Evolutionary conservation across 2,113 vertebrate species (phyloP).

Genomic region (Strix uralensis): DNA sequence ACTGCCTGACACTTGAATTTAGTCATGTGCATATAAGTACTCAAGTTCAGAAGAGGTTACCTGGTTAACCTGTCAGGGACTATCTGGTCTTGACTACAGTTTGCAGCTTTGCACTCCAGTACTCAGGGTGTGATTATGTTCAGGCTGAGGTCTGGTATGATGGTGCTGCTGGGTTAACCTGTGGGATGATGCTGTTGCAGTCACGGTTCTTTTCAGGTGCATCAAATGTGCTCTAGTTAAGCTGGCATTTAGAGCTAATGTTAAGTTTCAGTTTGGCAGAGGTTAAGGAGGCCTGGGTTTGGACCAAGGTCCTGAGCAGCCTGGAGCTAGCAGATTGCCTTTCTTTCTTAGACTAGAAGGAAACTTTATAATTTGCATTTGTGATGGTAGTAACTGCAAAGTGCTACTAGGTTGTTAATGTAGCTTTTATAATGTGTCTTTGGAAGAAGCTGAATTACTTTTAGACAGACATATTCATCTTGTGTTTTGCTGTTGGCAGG

Average conservation of each 20-base stretch:
- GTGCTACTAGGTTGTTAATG: conserved; percentile 14
- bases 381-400: neutral
- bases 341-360: conserved; percentile 29
- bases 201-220: neutral
- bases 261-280: neutral
- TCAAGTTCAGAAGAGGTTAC: neutral
- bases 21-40: neutral
- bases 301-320: neutral
- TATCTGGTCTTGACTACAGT: neutral
- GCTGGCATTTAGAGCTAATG: neutral
- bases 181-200: neutral
- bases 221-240: neutral
- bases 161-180: neutral
- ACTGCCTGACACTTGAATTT: neutral
- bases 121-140: neutral
- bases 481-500: conserved; percentile 29
- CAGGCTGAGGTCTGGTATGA: neutral
- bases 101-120: neutral
- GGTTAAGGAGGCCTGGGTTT: neutral
- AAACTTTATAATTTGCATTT: conserved; percentile 24
- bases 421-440: neutral
- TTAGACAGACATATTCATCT: conserved; percentile 62
- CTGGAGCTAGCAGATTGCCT: neutral
- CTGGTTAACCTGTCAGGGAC: neutral
- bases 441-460: conserved; percentile 41